A percentile compares a stretch with the other conserved stretches of the same genome.
Conservation (phyloP, 2,797 vertebrate species). For the Enteromius thamalakanensis region DNA sequence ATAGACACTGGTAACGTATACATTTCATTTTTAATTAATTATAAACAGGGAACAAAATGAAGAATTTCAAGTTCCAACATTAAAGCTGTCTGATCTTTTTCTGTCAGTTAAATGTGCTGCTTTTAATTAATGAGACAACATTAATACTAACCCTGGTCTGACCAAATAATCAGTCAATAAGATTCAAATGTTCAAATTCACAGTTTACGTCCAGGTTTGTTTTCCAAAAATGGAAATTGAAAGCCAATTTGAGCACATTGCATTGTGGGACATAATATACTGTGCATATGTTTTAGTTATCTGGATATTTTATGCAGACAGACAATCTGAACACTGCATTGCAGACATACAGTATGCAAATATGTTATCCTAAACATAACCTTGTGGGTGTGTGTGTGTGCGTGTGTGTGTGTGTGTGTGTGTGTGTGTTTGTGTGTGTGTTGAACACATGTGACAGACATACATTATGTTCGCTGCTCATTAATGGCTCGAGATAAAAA, state of each 20-base stretch:
- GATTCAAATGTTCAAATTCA: neutral
- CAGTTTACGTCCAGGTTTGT: neutral
- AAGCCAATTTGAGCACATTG: neutral
- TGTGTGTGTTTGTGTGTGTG: neutral
- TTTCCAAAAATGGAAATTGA: neutral
- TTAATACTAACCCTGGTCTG: neutral
- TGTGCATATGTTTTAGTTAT: neutral
- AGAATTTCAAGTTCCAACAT: too few relatives aligned
- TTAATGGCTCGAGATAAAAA: slow-evolving; percentile 58
- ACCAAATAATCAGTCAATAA: neutral
- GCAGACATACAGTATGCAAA: neutral
- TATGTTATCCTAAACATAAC: neutral
- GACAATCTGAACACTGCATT: neutral
- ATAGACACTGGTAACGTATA: too few relatives aligned
- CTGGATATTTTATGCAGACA: neutral
- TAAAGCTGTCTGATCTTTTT: too few relatives aligned
- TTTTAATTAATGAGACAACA: too few relatives aligned
- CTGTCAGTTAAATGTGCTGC: too few relatives aligned
- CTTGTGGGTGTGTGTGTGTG: too few relatives aligned
- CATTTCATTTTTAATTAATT: too few relatives aligned
- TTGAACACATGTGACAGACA: neutral
- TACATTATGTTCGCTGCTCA: slow-evolving; percentile 24
- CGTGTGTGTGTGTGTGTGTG: too few relatives aligned
- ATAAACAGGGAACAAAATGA: too few relatives aligned
- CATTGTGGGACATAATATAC: neutral